phyloP scores from a whole-genome alignment of 2,888 invertebrate genomes.

The Mycalesis mineus region DNA sequence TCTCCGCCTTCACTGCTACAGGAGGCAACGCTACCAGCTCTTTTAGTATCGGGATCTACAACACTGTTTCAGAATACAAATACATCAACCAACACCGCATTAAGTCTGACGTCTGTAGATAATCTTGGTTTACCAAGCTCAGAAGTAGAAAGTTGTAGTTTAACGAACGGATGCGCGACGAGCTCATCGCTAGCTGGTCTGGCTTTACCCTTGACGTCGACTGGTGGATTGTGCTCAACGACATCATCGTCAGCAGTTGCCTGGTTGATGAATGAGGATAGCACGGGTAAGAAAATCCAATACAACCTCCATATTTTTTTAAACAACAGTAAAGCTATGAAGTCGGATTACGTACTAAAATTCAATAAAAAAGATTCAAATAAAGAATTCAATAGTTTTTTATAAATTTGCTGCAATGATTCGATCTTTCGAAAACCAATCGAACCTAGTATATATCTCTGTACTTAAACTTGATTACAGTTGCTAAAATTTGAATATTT shows the following conservation, averaged over 20 bases:
- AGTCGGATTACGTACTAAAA: no score
- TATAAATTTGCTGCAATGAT: no score
- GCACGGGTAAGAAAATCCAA: slow-evolving; percentile 60
- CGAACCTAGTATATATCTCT: no score
- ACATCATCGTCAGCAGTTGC: slow-evolving; percentile 70
- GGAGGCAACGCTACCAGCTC: slow-evolving; percentile 64
- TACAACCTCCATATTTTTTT: no score
- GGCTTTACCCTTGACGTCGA: slow-evolving; percentile 62
- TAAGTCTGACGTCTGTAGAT: slow-evolving; percentile 52
- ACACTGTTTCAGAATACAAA: slow-evolving; percentile 65
- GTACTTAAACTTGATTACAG: no score
- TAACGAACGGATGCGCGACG: slow-evolving; percentile 68
- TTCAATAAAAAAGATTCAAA: no score
- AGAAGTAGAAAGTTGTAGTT: slow-evolving; percentile 58
- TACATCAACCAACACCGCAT: slow-evolving; percentile 47
- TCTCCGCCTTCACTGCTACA: slow-evolving; percentile 74
- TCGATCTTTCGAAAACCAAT: no score
- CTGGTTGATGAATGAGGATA: slow-evolving; percentile 79
- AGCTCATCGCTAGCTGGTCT: slow-evolving; percentile 52
- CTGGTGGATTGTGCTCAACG: slow-evolving; percentile 64
- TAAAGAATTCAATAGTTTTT: no score
- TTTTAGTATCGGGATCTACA: slow-evolving; percentile 65
- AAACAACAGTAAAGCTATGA: no score
- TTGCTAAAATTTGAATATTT: no score
- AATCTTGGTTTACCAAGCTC: slow-evolving; percentile 48